A percentile compares a stretch with the other conserved stretches of the same genome.
Evolutionary conservation across 1,140 invertebrate genomes (phyloP).

Genomic region (Drosophila gunungcola): DNA sequence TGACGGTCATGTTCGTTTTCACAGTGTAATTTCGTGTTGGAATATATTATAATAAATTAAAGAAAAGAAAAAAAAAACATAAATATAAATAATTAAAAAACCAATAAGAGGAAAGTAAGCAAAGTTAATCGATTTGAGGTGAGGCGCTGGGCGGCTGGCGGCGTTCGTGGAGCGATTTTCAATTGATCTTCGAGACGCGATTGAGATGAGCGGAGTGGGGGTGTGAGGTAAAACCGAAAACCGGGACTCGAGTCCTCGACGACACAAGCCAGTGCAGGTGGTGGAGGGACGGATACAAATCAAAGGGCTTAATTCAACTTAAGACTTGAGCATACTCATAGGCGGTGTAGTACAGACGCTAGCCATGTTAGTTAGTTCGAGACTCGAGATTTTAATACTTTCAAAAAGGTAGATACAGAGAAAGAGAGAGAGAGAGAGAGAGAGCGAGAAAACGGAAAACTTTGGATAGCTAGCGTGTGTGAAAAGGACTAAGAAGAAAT

Average conservation of each 20-base stretch:
- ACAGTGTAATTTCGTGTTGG: conserved; percentile 45
- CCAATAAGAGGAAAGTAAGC: conserved; percentile 5
- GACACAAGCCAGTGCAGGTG: conserved; percentile 24
- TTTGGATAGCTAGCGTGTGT: conserved; percentile 54
- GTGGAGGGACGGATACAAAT: conserved; percentile 32
- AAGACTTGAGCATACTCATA: conserved; percentile 64
- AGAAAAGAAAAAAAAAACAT: conserved; percentile 3
- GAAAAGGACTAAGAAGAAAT: conserved; percentile 62
- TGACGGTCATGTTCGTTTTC: conserved; percentile 13
- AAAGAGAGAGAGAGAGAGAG: conserved; percentile 34
- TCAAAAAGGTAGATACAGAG: conserved; percentile 21
- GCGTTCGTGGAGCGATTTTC: conserved; percentile 30
- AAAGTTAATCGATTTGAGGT: conserved; percentile 18
- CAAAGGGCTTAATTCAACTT: conserved; percentile 26
- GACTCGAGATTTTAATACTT: conserved; percentile 14
- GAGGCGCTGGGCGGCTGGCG: conserved; percentile 45
- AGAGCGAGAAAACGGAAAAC: conserved; percentile 49
- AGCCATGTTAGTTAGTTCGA: conserved; percentile 56
- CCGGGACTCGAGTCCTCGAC: conserved; percentile 17
- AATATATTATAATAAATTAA: conserved; percentile 32
- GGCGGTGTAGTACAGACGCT: conserved; percentile 74
- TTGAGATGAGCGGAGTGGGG: conserved; percentile 29
- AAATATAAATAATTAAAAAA: conserved; percentile 16
- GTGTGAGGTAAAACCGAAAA: conserved; percentile 22
- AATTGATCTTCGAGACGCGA: conserved; percentile 41